phyloP scores from a whole-genome alignment of 2,888 invertebrate genomes.

The Diaphora mendica region DNA sequence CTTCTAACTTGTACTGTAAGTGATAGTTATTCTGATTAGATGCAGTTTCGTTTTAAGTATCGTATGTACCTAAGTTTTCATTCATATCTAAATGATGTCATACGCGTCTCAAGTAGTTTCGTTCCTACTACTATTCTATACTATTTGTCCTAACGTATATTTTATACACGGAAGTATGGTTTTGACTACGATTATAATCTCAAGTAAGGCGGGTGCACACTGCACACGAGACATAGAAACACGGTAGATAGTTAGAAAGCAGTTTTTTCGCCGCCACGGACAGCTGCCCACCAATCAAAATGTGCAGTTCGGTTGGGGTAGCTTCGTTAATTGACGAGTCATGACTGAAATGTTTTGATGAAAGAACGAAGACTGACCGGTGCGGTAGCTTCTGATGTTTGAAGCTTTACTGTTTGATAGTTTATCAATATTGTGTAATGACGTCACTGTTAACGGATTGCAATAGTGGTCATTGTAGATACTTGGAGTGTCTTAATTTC shows the following conservation, averaged over 20 bases:
- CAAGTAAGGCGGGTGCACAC: conserved; percentile 68
- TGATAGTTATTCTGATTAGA: conserved; percentile 34
- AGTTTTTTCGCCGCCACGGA: conserved; percentile 77
- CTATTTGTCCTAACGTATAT: conserved; percentile 62
- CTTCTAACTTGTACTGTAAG: background rate
- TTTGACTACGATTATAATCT: conserved; percentile 74
- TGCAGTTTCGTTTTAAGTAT: conserved; percentile 28
- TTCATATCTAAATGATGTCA: background rate
- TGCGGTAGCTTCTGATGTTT: conserved; percentile 34
- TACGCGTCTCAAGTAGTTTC: conserved; percentile 34
- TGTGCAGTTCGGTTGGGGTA: conserved; percentile 78
- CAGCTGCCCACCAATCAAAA: conserved; percentile 83
- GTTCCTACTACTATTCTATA: too few species aligned
- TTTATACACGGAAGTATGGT: conserved; percentile 72
- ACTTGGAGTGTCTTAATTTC: background rate
- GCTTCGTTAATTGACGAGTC: conserved; percentile 73
- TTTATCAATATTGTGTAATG: conserved; percentile 22
- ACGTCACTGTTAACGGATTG: background rate
- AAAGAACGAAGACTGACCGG: conserved; percentile 50
- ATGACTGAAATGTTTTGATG: conserved; percentile 66
- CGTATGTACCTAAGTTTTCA: conserved; percentile 5
- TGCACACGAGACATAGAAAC: conserved; percentile 63
- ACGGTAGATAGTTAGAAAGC: conserved; percentile 77
- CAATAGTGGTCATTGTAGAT: background rate
- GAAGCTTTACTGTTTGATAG: conserved; percentile 28